Conservation (phyloP, 2,888 invertebrate species). For the Platycnemis pennipes region DNA sequence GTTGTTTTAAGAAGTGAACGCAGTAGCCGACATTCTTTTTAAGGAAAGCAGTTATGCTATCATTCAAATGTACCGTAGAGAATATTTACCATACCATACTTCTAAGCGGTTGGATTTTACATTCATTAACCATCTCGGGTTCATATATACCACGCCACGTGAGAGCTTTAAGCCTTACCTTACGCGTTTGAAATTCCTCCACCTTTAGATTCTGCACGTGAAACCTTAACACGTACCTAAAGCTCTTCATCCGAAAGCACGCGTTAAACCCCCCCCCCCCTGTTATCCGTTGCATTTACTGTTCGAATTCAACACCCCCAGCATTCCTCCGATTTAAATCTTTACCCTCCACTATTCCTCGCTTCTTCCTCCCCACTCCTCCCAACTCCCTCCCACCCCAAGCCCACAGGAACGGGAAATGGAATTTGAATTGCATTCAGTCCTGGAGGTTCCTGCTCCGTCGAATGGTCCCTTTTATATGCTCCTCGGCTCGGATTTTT, state of each 20-base stretch:
- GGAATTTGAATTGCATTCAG: constrained; percentile 54
- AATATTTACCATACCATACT: too few relatives aligned
- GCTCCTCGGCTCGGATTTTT: background rate
- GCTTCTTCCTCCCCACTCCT: background rate
- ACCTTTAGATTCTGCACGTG: background rate
- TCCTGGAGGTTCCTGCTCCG: background rate
- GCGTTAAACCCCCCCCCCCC: background rate
- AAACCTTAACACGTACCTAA: background rate
- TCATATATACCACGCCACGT: too few relatives aligned
- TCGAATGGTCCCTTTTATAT: background rate
- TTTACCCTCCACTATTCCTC: background rate
- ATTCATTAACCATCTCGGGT: too few relatives aligned
- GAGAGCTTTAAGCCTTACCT: too few relatives aligned
- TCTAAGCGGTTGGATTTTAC: too few relatives aligned
- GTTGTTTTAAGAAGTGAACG: too few relatives aligned
- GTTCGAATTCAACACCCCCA: background rate
- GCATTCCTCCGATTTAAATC: background rate
- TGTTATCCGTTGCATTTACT: background rate
- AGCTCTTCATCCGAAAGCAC: background rate
- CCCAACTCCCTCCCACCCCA: too few relatives aligned
- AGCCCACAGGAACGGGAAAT: constrained; percentile 7
- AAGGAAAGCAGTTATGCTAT: too few relatives aligned
- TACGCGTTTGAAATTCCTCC: background rate
- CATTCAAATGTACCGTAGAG: too few relatives aligned
- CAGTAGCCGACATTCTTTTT: too few relatives aligned